A percentile compares a stretch with the other conserved stretches of the same genome.
Conservation (phyloP, 1,140 invertebrate species). For the Maniola jurtina region DNA sequence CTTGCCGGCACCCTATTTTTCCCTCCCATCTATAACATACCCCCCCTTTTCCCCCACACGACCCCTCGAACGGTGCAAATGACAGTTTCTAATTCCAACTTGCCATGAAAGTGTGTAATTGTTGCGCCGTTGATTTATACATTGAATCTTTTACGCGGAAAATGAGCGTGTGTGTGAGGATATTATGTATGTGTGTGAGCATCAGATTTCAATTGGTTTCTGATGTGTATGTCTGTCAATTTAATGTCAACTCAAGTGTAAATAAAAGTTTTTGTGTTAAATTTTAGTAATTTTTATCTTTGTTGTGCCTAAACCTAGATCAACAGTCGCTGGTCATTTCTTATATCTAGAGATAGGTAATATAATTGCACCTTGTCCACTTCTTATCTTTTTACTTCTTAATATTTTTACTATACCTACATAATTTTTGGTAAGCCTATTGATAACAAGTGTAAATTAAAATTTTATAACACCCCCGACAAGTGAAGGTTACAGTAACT, state of each 20-base stretch:
- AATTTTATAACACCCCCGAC: too few relatives aligned
- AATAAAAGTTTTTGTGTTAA: background rate
- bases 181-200: constrained; percentile 28
- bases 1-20: constrained; percentile 73
- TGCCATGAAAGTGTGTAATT: constrained; percentile 79
- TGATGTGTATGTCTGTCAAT: constrained; percentile 52
- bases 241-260: constrained; percentile 27
- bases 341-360: too few relatives aligned
- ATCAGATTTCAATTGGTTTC: constrained; percentile 37
- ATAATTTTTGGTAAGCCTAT: too few relatives aligned
- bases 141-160: constrained; percentile 58
- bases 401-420: too few relatives aligned
- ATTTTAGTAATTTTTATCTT: too few relatives aligned
- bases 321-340: too few relatives aligned
- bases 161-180: constrained; percentile 34
- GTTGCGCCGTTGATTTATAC: constrained; percentile 76
- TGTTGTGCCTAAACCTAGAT: too few relatives aligned
- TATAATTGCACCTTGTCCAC: too few relatives aligned
- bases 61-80: constrained; percentile 77
- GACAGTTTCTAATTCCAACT: constrained; percentile 80
- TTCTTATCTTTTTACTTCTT: too few relatives aligned
- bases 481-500: too few relatives aligned
- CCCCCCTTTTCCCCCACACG: constrained; percentile 39
- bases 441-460: too few relatives aligned
- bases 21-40: constrained; percentile 62